These are phyloP conservation scores for Cosmia trapezina DNA, from an alignment of 2,888 invertebrate genomes.

Conservation along the genomic window DNA sequence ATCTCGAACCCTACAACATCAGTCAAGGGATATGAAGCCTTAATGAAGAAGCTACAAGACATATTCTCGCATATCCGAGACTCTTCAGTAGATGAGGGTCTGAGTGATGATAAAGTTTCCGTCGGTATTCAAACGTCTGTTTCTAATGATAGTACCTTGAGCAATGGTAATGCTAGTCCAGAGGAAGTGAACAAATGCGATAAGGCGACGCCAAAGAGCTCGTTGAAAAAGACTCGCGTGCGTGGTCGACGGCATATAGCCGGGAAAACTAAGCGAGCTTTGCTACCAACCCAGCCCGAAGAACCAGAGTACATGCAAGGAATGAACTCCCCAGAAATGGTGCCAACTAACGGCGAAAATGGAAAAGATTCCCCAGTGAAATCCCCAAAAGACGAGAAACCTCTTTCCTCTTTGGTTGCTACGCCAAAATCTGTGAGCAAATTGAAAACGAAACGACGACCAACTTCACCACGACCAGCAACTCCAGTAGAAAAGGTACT, in stretches of 20 bases:
- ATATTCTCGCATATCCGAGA: conserved; percentile 85
- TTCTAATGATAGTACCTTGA: conserved; percentile 76
- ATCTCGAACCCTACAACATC: conserved; percentile 81
- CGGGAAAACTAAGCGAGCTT: conserved; percentile 84
- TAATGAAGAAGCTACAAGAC: conserved; percentile 86
- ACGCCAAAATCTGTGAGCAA: conserved; percentile 87
- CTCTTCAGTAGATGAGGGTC: conserved; percentile 74
- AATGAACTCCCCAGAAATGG: conserved; percentile 88
- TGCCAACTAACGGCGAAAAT: conserved; percentile 82
- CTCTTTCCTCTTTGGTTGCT: conserved; percentile 76
- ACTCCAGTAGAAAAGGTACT: conserved; percentile 84
- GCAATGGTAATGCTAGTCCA: conserved; percentile 86
- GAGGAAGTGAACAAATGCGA: conserved; percentile 84
- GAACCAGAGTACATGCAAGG: conserved; percentile 86
- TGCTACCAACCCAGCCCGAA: conserved; percentile 85
- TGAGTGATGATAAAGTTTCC: conserved; percentile 84
- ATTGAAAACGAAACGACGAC: conserved; percentile 83
- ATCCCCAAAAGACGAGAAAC: conserved; percentile 84
- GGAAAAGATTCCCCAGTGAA: conserved; percentile 79
- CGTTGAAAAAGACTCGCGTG: conserved; percentile 85
- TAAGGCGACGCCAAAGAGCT: conserved; percentile 88
- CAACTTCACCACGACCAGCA: conserved; percentile 84
- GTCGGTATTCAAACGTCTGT: conserved; percentile 83
- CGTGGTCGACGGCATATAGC: conserved; percentile 85
- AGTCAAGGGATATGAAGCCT: conserved; percentile 85